Evolutionary conservation across 2,113 vertebrate species (phyloP), one percentile per base, ranked within the genome.

Genomic region (Camelus bactrianus): DNA sequence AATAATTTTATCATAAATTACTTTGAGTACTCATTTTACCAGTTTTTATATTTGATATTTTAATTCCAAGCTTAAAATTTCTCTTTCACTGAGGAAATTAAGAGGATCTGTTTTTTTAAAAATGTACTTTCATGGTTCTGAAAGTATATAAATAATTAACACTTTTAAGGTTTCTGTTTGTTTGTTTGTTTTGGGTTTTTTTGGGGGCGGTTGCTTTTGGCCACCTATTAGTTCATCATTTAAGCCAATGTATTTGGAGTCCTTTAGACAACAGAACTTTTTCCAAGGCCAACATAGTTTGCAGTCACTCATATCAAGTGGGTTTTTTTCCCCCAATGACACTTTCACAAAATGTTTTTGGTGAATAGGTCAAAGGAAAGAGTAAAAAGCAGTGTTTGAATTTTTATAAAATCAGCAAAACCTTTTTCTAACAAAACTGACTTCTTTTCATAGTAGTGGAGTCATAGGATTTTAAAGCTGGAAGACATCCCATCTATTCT

Each of bases 1-100:
- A 79, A 92, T 89, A 32, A 67, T 90, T 91, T 94, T 93, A 81
- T 72, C 76, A 64, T 46, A 95, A 97, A 97, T 69, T 38, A 88
- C 69, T 83, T 77, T 54, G n/a, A 86, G 58, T 80, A 35, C 26
- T 35, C 60, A 88, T n/a, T 62, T 94, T 89, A 92, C 60, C 22
- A 60, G 30, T 75, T 89, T 96, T 93, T 76, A 80, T 19, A 75
- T 56, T 93, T 89, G 26, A 24, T 58, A 72, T 86, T 96, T 91
- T 87, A 96, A 82, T 89, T 87, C 35, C 6, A 56, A 95, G 17
- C 9, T n/a, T 46, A 89, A 82, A 84, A 75, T 65, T 75, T 83
- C 6, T 81, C 54, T 81, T 84, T 96, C 52, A 84, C 10, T 70
- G 35, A 96, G 52, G 24, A 10, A 62, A 7, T 38, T 94, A 75